Evolutionary conservation across 2,888 invertebrate species (phyloP), one percentile per base, ranked within the genome.

Genomic region (Choreutis nemorana): DNA sequence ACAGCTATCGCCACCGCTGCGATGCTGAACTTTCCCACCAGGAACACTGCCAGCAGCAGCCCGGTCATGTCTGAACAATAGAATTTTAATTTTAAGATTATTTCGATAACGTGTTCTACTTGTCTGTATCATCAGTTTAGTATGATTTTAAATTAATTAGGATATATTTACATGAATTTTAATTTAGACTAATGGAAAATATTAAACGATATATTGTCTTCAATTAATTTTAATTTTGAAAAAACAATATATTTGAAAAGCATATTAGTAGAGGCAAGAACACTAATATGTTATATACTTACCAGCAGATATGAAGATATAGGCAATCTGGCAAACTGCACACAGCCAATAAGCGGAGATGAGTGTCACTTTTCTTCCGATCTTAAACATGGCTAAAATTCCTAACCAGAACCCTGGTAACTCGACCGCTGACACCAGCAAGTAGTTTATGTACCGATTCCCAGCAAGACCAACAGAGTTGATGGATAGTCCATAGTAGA

Each of bases 401-500:
- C 85, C 83, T 18, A 82, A 42, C 43, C 84, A 63, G 47, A 83
- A 86, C 0, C 85, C 87, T 0, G 89, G 89, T 30, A 89, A 83
- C 54, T 89, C 89, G 2, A 84, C 80, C 6, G 82, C 53, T 0
- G 81, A 62, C 3, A 83, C 83, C 12, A 83, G 57, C 31, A 85
- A 77, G 47, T 85, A 87, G 59, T 87, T 87, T 7, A 83, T 29
- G 50, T 87, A 86, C 37, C 71, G 77, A 51, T 86, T 82, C 2
- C 85, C 85, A 2, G 81, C 81, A 36, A 87, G 59, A n/a, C 81
- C 73, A 1, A 84, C 83, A 0, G 86, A 81, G 46, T 84, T 87
- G 28, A 89, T 60, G 2, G 86, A 86, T 15, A 89, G 55, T 0
- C 89, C 89, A 44, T 87, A 89, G 55, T 86, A 89, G 4, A 89